phyloP scores from a whole-genome alignment of 2,113 vertebrate genomes.

The Sturnus vulgaris region DNA sequence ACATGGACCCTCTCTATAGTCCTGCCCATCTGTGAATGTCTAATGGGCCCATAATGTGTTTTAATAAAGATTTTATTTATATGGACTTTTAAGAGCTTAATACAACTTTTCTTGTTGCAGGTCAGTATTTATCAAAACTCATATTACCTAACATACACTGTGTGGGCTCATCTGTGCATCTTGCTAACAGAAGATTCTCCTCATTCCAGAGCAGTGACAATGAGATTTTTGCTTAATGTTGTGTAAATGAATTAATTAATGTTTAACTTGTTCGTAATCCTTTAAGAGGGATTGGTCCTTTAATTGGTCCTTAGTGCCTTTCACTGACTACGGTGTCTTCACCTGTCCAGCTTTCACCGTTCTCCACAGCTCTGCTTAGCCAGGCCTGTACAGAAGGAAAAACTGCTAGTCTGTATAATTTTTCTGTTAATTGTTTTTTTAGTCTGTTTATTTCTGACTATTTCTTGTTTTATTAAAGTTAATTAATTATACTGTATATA shows the following conservation, averaged over 20 bases:
- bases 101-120: background rate
- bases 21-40: background rate
- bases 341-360: conserved; percentile 24
- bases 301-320: conserved; percentile 69
- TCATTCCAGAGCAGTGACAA: background rate
- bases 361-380: background rate
- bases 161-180: background rate
- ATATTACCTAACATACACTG: background rate
- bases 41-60: background rate
- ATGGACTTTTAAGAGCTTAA: background rate
- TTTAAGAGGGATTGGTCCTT: background rate
- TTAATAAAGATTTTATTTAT: background rate
- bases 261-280: conserved; percentile 27
- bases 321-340: conserved; percentile 33
- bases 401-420: background rate
- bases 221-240: background rate
- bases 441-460: conserved; percentile 24
- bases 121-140: background rate
- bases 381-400: background rate
- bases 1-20: background rate
- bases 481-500: conserved; percentile 64
- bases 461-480: conserved; percentile 43
- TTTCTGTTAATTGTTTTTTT: conserved; percentile 42
- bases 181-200: background rate
- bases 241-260: background rate